Conservation (phyloP, 2,888 invertebrate genomes). For the Molorchus minor region DNA sequence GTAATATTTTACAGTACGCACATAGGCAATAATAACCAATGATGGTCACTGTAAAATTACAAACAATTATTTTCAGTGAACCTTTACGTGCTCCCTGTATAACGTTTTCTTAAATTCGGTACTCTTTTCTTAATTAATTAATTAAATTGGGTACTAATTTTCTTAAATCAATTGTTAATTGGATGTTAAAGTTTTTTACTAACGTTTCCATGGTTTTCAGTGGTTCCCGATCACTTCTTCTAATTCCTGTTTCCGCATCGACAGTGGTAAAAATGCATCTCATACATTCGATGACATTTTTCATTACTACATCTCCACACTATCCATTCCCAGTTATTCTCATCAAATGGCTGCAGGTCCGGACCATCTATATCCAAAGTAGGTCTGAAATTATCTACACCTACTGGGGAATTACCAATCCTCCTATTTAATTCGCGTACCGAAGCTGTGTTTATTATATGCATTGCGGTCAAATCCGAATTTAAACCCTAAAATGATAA, state of each 20-base stretch:
- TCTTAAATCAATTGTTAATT: too few relatives aligned
- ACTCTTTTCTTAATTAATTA: too few relatives aligned
- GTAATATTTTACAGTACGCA: too few relatives aligned
- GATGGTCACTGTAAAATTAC: too few relatives aligned
- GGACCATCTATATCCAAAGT: constrained; percentile 65
- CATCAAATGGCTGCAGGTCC: constrained; percentile 59
- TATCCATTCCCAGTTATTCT: constrained; percentile 69
- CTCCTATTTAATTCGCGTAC: constrained; percentile 64
- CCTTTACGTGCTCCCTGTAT: too few relatives aligned
- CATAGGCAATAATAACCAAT: too few relatives aligned
- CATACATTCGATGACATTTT: constrained; percentile 66
- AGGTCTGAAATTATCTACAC: constrained; percentile 65
- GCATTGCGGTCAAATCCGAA: constrained; percentile 66
- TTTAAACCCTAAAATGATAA: constrained; percentile 61
- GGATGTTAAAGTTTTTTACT: too few relatives aligned
- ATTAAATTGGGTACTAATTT: too few relatives aligned
- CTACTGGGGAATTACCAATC: constrained; percentile 57
- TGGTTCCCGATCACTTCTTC: constrained; percentile 63
- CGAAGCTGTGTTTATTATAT: constrained; percentile 65
- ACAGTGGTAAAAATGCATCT: constrained; percentile 63
- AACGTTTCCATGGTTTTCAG: constrained; percentile 65
- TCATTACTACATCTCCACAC: constrained; percentile 64
- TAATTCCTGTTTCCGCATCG: constrained; percentile 63
- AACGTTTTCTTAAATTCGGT: too few relatives aligned
- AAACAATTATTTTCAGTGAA: too few relatives aligned